Base-by-base conservation (phyloP, 2,888 invertebrate species). In the Acleris cristana region DNA sequence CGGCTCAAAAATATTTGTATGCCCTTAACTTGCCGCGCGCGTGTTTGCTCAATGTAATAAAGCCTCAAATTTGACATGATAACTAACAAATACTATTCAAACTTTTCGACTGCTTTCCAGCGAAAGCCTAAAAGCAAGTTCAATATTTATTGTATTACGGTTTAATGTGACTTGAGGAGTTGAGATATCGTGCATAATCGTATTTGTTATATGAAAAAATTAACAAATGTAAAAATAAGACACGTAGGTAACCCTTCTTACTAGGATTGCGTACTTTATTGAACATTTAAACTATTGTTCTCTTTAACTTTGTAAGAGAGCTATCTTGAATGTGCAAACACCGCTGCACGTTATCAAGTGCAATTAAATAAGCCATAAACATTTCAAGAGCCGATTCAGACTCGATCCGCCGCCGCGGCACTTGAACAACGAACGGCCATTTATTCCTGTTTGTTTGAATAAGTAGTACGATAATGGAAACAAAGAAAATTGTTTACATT, bases 1-100 rank as follows among this genome's bases (percentile, higher is more conserved):
- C 73, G 73, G 72, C 75, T 78, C 77, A 73, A 80, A 80, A 80
- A 81, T 81, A 79, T 80, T 79, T 79, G 76, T 79, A 70, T 75
- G 74, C 73, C 73, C 76, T 76, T 78, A 76, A 73, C 74, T 75
- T 75, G 76, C 74, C 72, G 72, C 67, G 70, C 68, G 62, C 65
- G 57, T 64, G 53, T 71, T 69, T 69, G 62, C 62, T 19, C 62
- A 64, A 16, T 12, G 61, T 56, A 64, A 48, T 45, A 60, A 64
- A 60, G 61, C 63, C 60, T 30, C 51, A 65, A 60, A 65, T 40
- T 65, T 44, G 55, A 55, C 55, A 55, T 40, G 44, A 51, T 49
- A 48, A 49, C 48, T 51, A 26, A 26, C 26, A 26, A 26, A 26
- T 26, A 55, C 60, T 60, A 65, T 65, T 60, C 44, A 51, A 55